Evolutionary conservation across 1,140 invertebrate genomes (phyloP), one percentile per base, ranked within the genome.

Genomic region (Tetraneura akinire): DNA sequence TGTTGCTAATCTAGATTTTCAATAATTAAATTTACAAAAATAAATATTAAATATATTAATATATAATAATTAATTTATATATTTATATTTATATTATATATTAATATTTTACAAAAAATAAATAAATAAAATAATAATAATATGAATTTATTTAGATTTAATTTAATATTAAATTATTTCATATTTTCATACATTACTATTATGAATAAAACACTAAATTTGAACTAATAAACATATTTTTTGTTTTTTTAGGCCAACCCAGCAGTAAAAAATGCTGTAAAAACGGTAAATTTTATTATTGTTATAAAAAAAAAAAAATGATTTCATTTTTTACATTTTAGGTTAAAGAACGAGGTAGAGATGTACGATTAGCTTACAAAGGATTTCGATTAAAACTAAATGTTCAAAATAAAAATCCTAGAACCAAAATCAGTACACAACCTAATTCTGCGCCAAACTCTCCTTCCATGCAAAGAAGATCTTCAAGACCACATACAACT

Each of bases 241-340:
- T 55, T 60, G 9, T 21, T 2, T 51, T 91, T 91, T 80, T 86
- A 93, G 91, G 91, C 92, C 47, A 94, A 94, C 88, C 92, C 93
- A 82, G 92, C 92, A 83, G 88, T 94, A 84, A 93, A 92, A 87
- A 91, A 90, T 83, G 92, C 92, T 82, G 91, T 93, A 66, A 92
- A 93, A 88, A 91, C 91, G 85, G 92, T 93, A 88, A 91, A 89
- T 88, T 51, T 26, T 16, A 53, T 49, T 81, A 32, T 23, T 55
- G 11, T 18, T 5, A 51, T 29, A 9, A 71, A 55, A 23, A 60
- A 57, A 32, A 51, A n/a, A 47, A 21, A 10, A 47, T 16, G 23
- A 53, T 29, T 49, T 80, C 11, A 26, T 45, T 81, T 37, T 29
- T 66, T 66, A 66, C 49, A 14, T 78, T 82, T 83, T 81, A 93